These are phyloP conservation scores for Pelobates fuscus DNA, from an alignment of 2,113 vertebrate species.

Conservation along the genomic window DNA sequence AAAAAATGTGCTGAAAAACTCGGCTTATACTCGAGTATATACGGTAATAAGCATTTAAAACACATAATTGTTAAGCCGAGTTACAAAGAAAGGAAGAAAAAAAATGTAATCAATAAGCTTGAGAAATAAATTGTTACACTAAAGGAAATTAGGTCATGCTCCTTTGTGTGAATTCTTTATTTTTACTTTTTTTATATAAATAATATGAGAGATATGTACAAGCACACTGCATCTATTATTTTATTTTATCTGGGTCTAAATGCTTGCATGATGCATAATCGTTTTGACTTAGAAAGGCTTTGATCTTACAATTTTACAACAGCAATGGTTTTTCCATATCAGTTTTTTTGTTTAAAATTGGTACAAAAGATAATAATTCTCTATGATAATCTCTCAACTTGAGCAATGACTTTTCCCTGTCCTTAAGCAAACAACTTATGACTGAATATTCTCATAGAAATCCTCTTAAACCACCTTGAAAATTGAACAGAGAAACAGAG, in stretches of 20 bases:
- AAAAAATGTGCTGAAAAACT: no score
- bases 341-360: constrained; percentile 42
- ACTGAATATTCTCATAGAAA: neutral
- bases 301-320: constrained; percentile 37
- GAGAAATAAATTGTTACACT: neutral
- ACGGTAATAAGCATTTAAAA: no score
- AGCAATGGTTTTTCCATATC: constrained; percentile 30
- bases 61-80: no score
- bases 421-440: neutral
- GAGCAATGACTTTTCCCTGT: constrained; percentile 23
- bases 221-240: neutral
- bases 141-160: neutral
- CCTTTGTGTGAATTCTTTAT: neutral
- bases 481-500: neutral
- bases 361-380: constrained; percentile 31
- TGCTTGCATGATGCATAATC: constrained; percentile 24
- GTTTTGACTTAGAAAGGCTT: constrained; percentile 15
- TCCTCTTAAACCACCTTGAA: constrained; percentile 18
- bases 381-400: constrained; percentile 6
- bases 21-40: no score
- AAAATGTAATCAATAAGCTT: neutral
- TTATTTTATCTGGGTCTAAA: constrained; percentile 14
- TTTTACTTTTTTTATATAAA: neutral
- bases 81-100: neutral
- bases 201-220: neutral